Conservation (phyloP, 2,888 invertebrate species). For the Drosophila limbata region DNA sequence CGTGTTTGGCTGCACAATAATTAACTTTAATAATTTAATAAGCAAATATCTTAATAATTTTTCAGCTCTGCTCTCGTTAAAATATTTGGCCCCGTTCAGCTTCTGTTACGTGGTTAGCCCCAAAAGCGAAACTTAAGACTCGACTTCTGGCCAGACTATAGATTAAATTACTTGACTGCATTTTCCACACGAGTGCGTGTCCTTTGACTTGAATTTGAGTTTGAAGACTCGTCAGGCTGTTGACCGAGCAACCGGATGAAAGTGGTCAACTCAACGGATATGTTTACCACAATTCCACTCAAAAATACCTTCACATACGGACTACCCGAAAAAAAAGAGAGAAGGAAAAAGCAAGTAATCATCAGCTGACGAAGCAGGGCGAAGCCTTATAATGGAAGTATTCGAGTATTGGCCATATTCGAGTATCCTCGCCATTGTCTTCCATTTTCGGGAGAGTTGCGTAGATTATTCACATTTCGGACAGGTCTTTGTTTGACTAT, state of each 20-base stretch:
- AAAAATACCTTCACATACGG: conserved; percentile 52
- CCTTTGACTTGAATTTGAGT: conserved; percentile 53
- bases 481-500: conserved; percentile 44
- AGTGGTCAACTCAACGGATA: conserved; percentile 78
- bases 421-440: conserved; percentile 57
- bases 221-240: conserved; percentile 56
- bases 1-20: no score
- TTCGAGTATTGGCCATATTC: conserved; percentile 9
- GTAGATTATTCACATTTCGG: conserved; percentile 44
- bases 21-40: background rate
- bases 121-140: conserved; percentile 61
- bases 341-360: conserved; percentile 32
- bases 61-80: conserved; percentile 1
- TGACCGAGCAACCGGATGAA: conserved; percentile 78
- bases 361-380: conserved; percentile 28
- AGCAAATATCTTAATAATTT: background rate
- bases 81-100: conserved; percentile 21
- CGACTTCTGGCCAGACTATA: conserved; percentile 57
- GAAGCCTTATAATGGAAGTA: conserved; percentile 48
- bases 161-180: conserved; percentile 74
- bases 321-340: background rate
- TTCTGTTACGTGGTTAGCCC: conserved; percentile 59
- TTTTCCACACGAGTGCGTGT: conserved; percentile 77
- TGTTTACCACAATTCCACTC: conserved; percentile 61
- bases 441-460: conserved; percentile 47